Evolutionary conservation across 1,140 invertebrate genomes (phyloP), one percentile per base, ranked within the genome.

Genomic region (Orius insidiosus): DNA sequence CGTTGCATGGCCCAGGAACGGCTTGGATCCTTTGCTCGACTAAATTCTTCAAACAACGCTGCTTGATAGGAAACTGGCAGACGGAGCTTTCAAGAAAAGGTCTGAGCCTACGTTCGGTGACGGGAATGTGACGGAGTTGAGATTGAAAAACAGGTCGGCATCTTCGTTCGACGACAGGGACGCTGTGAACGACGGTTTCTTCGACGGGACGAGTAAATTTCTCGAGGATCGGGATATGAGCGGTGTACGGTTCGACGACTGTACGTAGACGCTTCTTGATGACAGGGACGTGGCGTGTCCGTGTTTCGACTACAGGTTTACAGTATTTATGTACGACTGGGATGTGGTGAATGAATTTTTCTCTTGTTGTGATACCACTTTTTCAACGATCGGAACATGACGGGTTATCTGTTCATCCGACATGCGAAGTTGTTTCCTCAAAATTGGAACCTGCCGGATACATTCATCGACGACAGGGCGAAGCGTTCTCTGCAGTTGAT

Each of bases 401-500:
- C 44, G 44, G 9, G 44, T 45, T n/a, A 45, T 15, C 13, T 19
- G 14, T n/a, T 45, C 32, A 19, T 19, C 44, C 3, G 15, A 34
- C n/a, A 11, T 19, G 14, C 44, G 32, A n/a, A 45, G 8, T 8
- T 14, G 11, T 13, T 30, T 35, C 33, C 36, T 45, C 5, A 45
- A 32, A 9, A 45, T 19, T 32, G 44, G 44, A 7, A 45, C 44
- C 11, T 45, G 16, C 5, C 10, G 32, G 5, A 45, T 34, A 10
- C 32, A 36, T 31, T 45, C 44, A 19, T 45, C 44, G 11, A 45
- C 44, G 1, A 45, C 44, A 16, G 44, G 44, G 11, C 33, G 39
- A 24, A 24, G 15, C 1, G 24, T 24, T 24, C 24, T 24, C 24
- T 24, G 24, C 7, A 24, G 24, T 24, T 24, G 24, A 7, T 24